Base-by-base conservation (phyloP, 2,888 invertebrate species). In the Eustalomyia histrio region DNA sequence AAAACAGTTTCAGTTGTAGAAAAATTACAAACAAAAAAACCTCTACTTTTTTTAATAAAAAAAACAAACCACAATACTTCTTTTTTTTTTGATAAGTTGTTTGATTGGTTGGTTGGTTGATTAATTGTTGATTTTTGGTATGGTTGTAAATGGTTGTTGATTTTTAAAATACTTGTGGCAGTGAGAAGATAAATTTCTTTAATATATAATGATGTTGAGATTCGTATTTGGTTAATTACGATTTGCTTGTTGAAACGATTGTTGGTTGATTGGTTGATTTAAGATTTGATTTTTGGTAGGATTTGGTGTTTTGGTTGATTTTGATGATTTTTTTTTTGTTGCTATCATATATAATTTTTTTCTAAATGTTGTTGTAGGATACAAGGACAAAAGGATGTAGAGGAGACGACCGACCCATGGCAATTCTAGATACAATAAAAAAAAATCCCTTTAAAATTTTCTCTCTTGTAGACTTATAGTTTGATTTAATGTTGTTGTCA, bases 71-170 rank as follows among this genome's bases (percentile, higher is more conserved):
- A 75, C 76, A 71, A 78, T 81, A 21, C 57, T 29, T 81, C 67
- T 35, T 57, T 43, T 71, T 18, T 71, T 60, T 71, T 63, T 64
- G 17, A 43, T 43, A 72, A 63, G 69, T 79, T 80, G 68, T 24
- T 84, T 83, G 61, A 60, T 81, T 84, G 84, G 69, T n/a, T n/a
- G n/a, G n/a, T 83, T 84, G 84, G 69, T 83, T 85, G 83, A 78
- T 83, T 83, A 83, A 47, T 82, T 78, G 74, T 72, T 75, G 71
- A 68, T 61, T 58, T 63, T 63, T 69, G 55, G 52, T 72, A 72
- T 80, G 78, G 76, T 75, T 78, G 76, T 82, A 85, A 84, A 85
- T 83, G 79, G 78, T 83, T 84, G 79, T 83, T 83, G 83, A 75
- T 74, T 75, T 80, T 76, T 78, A 58, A 6, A 73, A 47, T 76